Percentiles rank a stretch among this genome's conserved stretches.
These are phyloP conservation scores for Scaptomyza cyrtandrae DNA, from an alignment of 2,888 invertebrate genomes.

Conservation along the genomic window DNA sequence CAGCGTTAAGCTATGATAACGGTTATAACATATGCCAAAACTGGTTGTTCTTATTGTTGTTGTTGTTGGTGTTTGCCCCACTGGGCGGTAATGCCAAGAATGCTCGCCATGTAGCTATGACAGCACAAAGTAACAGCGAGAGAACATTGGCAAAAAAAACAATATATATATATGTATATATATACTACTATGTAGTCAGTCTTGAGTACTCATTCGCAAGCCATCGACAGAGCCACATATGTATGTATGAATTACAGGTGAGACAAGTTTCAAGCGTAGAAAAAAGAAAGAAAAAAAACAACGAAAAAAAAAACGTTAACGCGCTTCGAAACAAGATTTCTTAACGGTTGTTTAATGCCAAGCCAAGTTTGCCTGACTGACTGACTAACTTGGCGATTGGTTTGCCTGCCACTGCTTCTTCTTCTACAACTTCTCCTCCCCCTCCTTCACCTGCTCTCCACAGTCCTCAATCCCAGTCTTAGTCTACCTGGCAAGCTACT, in stretches of 20 bases:
- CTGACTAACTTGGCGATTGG: constrained; percentile 64
- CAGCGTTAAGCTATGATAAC: constrained; percentile 45
- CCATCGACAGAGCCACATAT: constrained; percentile 42
- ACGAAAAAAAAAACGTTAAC: constrained; percentile 50
- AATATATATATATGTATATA: background rate
- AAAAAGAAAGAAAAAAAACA: background rate
- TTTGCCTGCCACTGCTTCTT: constrained; percentile 20
- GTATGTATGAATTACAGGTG: constrained; percentile 17
- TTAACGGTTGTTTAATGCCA: constrained; percentile 81
- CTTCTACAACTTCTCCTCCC: constrained; percentile 2
- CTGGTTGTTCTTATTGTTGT: constrained; percentile 48
- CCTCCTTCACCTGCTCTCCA: background rate
- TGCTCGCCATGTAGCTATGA: constrained; percentile 49
- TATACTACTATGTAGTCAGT: background rate
- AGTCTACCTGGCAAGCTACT: constrained; percentile 54
- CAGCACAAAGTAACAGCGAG: constrained; percentile 51
- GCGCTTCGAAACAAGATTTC: constrained; percentile 77
- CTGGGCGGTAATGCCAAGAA: constrained; percentile 67
- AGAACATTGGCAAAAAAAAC: constrained; percentile 45
- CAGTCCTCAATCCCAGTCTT: constrained; percentile 25
- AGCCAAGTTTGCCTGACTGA: constrained; percentile 67
- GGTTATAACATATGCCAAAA: constrained; percentile 74
- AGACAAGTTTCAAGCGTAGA: constrained; percentile 50
- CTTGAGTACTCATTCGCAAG: constrained; percentile 20
- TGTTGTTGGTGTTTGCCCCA: constrained; percentile 36